Base-by-base conservation (phyloP, 2,113 vertebrate species). In the Pluvianellus socialis region DNA sequence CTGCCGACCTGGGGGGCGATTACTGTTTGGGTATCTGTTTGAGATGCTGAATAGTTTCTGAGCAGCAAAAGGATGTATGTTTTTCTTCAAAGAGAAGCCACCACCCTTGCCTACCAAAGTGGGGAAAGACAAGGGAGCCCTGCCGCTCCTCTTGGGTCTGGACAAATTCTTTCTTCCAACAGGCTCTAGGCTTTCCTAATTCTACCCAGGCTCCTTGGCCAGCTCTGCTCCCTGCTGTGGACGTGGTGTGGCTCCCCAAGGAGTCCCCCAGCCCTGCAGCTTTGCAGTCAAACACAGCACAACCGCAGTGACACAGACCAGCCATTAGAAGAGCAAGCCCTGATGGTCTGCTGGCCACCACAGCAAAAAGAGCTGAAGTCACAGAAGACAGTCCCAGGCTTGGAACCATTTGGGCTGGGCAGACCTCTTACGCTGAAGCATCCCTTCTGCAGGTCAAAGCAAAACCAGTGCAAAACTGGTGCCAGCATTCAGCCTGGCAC, bases 401-500 rank as follows among this genome's bases (percentile, higher is more conserved):
- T 33, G 67, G 86, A 18, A 56, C 0, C 0, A 12, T 15, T 44
- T 30, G 50, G 30, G 28, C 38, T 59, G 49, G 10, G 38, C 28
- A 79, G 26, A 61, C 4, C 53, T 33, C 14, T 33, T 9, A 50
- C 13, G 59, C 5, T 40, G 52, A 38, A 83, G 47, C 67, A 65
- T 14, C 26, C 17, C 19, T 56, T 27, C 45, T 35, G 27, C 0
- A 12, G 22, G 11, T 21, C 58, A 65, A 23, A 94, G 58, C 26
- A 59, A 65, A 50, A 7, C 12, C 1, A 0, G 7, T 22, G 22
- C 35, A 45, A 8, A 90, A 12, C 17, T 38, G 79, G 38, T 0
- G 0, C 84, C 84, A 50, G 32, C 21, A 3, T 28, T 21, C 14
- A 14, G 23, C 9, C 20, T 0, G 0, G 32, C 2, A 5, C 49